phyloP scores from a whole-genome alignment of 1,140 invertebrate species.

The Dermatophagoides farinae region DNA sequence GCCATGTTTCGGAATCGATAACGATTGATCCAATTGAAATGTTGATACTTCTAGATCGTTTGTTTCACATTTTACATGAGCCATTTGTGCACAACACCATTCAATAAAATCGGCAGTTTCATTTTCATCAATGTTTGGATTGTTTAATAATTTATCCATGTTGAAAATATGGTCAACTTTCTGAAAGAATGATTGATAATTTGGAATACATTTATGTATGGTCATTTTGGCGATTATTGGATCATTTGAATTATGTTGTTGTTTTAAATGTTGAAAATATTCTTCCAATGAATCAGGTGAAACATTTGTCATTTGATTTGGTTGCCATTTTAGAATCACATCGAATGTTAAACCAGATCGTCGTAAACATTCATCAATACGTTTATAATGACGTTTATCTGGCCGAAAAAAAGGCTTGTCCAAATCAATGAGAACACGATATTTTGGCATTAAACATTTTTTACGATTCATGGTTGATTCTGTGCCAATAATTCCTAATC shows the following conservation, averaged over 20 bases:
- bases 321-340: constrained; percentile 8
- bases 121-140: neutral
- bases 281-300: constrained; percentile 7
- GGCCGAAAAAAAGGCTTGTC: constrained; percentile 1
- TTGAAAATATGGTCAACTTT: neutral
- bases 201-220: neutral
- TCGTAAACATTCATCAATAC: constrained; percentile 4
- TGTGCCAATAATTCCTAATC: constrained; percentile 1
- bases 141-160: neutral
- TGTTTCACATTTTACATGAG: neutral
- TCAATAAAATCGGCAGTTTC: constrained; percentile 4
- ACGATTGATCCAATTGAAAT: neutral
- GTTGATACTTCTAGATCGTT: neutral
- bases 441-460: constrained; percentile 6
- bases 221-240: neutral
- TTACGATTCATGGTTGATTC: constrained; percentile 4
- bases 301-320: neutral
- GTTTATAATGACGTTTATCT: constrained; percentile 4
- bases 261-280: constrained; percentile 6
- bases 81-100: constrained; percentile 3
- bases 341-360: neutral
- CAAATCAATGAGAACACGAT: constrained; percentile 9
- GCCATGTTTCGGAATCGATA: neutral
- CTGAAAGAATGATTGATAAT: neutral
- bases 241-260: constrained; percentile 6